phyloP scores from a whole-genome alignment of 2,113 vertebrate species.

The Passer montanus region DNA sequence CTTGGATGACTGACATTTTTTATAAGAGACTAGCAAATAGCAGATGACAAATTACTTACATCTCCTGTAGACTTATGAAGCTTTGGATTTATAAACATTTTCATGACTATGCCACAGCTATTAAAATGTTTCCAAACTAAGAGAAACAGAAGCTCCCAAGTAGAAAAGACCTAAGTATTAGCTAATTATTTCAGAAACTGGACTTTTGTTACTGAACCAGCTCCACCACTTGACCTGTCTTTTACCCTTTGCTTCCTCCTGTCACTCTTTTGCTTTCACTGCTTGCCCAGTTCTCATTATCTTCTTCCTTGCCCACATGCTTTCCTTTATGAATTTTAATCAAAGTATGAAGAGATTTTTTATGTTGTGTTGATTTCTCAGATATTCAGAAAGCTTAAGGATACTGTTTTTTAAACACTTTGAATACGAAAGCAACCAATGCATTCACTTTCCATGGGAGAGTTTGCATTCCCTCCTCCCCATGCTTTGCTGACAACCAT shows the following conservation, averaged over 20 bases:
- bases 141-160: not conserved
- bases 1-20: slow-evolving; percentile 47
- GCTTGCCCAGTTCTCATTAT: not conserved
- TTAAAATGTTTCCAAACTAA: slow-evolving; percentile 33
- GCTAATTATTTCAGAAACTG: not conserved
- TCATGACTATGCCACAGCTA: not conserved
- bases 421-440: not conserved
- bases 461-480: not conserved
- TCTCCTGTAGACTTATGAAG: slow-evolving; percentile 8
- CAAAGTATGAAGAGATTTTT: not conserved
- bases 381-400: not conserved
- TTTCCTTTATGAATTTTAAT: not conserved
- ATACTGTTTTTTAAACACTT: not conserved
- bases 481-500: not conserved
- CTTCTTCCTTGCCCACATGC: not conserved
- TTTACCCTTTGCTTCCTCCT: not conserved
- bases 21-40: slow-evolving; percentile 6
- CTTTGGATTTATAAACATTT: slow-evolving; percentile 30
- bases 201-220: not conserved
- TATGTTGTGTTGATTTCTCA: not conserved
- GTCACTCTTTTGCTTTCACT: not conserved
- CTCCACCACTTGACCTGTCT: not conserved
- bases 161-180: not conserved
- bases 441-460: not conserved
- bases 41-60: slow-evolving; percentile 43